Evolutionary conservation across 2,888 invertebrate genomes (phyloP).

Genomic region (Chrysolina haemoptera): DNA sequence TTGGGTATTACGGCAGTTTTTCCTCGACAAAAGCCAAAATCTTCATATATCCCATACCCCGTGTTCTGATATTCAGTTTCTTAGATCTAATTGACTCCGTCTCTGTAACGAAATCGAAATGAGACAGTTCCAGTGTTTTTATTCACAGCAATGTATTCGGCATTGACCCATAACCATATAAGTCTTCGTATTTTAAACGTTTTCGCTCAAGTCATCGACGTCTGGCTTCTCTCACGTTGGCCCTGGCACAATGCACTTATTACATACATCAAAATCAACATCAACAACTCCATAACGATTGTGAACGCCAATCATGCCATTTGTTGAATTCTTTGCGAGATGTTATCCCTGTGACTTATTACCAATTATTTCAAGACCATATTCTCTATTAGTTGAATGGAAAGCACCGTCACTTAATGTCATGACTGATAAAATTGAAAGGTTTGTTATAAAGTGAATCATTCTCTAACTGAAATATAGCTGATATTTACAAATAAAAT

Average conservation of each 20-base stretch:
- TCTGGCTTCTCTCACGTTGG: conserved; percentile 47
- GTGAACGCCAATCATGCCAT: conserved; percentile 7
- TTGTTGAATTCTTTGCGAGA: conserved; percentile 23
- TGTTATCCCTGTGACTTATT: conserved; percentile 18
- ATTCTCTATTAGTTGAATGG: neutral
- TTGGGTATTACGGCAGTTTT: neutral
- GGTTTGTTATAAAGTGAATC: too few relatives aligned
- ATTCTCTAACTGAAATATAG: too few relatives aligned
- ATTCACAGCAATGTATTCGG: conserved; percentile 42
- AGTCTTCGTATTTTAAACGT: conserved; percentile 53
- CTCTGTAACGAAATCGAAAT: conserved; percentile 21
- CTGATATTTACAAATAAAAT: too few relatives aligned
- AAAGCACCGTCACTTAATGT: neutral
- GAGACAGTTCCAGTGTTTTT: conserved; percentile 26
- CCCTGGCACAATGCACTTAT: conserved; percentile 52
- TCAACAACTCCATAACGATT: neutral
- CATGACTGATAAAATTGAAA: neutral
- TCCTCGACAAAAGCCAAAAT: too few relatives aligned
- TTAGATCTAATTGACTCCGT: neutral
- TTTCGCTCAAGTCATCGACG: conserved; percentile 48
- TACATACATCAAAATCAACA: conserved; percentile 44
- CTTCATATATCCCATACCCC: too few relatives aligned
- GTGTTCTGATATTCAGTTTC: neutral
- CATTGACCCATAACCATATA: conserved; percentile 62
- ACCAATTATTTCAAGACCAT: conserved; percentile 8